Evolutionary conservation across 2,888 invertebrate species (phyloP), one percentile per base, ranked within the genome.

Genomic region (Eudasyphora cyanicolor): DNA sequence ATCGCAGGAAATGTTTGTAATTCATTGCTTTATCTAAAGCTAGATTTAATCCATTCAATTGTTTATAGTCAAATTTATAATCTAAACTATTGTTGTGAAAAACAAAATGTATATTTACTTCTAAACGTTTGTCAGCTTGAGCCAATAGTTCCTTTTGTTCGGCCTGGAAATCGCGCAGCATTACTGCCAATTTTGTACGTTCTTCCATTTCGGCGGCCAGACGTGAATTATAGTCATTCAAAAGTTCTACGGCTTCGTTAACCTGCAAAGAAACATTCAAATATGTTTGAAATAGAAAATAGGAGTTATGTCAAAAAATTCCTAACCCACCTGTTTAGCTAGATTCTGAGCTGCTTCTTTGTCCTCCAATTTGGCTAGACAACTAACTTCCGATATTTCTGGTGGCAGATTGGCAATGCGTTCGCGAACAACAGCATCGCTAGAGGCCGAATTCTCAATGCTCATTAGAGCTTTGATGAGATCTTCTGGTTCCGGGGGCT

Each of bases 401-500:
- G 97, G 96, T 0, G 99, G 99, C 74, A 99, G 93, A 79, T 97
- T 97, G 0, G 98, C 98, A 87, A 99, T 99, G 90, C 96, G 95
- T 91, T 98, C 98, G 86, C 99, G 93, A 0, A 98, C 97, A 0
- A 95, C 95, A 85, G 98, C 98, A 93, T 99, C 99, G 88, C 98
- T 97, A 0, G 98, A 98, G 1, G 99, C 98, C 81, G 98, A 97
- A 89, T 97, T 97, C 92, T 99, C 99, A 88, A 99, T 93, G 87
- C 97, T 97, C 92, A 96, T 93, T 77, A 96, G 93, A 1, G 95
- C 95, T 93, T 96, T 97, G 82, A 98, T 96, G 35, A 99, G 93
- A 88, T 98, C 98, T 89, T 98, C 98, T 0, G 98, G 96, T 92
- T 98, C 97, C 0, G 98, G 97, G 0, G 97, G 97, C 89, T 98